Evolutionary conservation across 2,888 invertebrate genomes (phyloP).

Genomic region (Catocala nupta): DNA sequence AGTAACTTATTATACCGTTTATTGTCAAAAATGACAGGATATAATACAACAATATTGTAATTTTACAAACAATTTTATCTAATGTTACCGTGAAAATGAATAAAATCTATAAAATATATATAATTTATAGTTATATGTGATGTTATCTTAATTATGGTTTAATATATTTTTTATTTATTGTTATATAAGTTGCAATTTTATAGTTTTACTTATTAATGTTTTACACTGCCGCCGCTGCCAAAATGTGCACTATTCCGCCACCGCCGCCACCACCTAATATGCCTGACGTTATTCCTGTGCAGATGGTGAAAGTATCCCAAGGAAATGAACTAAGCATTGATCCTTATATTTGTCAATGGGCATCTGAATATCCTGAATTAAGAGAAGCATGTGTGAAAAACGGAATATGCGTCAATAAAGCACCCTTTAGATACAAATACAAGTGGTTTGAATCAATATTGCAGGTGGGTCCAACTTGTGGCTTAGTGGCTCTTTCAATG

Average conservation of each 20-base stretch:
- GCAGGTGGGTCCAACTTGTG: constrained; percentile 93
- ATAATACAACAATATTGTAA: background rate
- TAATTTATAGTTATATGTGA: constrained; percentile 2
- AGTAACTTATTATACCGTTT: no score
- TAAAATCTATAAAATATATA: background rate
- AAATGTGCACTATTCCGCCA: constrained; percentile 76
- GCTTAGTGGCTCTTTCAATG: constrained; percentile 95
- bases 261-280: constrained; percentile 62
- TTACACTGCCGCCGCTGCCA: constrained; percentile 23
- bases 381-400: constrained; percentile 87
- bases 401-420: constrained; percentile 79
- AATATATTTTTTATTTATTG: constrained; percentile 19
- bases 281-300: constrained; percentile 36
- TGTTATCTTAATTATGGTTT: constrained; percentile 7
- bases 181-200: constrained; percentile 36
- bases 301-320: constrained; percentile 30
- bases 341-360: constrained; percentile 86
- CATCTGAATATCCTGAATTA: constrained; percentile 84
- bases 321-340: constrained; percentile 39
- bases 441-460: constrained; percentile 71
- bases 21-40: background rate
- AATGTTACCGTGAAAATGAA: constrained; percentile 17
- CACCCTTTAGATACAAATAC: constrained; percentile 83
- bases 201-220: constrained; percentile 5
- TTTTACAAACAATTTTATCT: background rate